Percentiles rank a stretch among this genome's conserved stretches.
Evolutionary conservation across 2,113 vertebrate species (phyloP).

Genomic region (Puntigrus tetrazona): DNA sequence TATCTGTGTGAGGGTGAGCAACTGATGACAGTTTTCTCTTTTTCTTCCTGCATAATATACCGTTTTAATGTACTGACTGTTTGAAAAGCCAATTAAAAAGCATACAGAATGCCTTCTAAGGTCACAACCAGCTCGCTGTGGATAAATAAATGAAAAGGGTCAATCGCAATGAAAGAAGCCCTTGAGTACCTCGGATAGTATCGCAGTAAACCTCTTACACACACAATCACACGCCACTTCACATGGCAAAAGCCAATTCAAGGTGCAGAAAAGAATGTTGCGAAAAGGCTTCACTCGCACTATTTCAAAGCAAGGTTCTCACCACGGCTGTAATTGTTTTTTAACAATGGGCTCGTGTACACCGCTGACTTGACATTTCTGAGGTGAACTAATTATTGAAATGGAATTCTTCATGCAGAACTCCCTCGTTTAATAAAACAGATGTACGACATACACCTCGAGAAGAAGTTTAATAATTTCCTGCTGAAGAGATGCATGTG

Average conservation of each 20-base stretch:
- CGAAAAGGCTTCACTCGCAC: slow-evolving; percentile 48
- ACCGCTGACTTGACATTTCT: slow-evolving; percentile 70
- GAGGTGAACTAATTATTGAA: slow-evolving; percentile 71
- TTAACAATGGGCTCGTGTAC: slow-evolving; percentile 67
- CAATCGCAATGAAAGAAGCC: slow-evolving; percentile 12
- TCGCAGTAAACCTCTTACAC: not conserved
- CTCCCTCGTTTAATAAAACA: slow-evolving; percentile 71
- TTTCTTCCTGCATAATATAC: not conserved
- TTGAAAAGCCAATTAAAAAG: not conserved
- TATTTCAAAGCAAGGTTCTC: slow-evolving; percentile 54
- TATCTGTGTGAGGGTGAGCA: not conserved
- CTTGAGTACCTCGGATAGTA: slow-evolving; percentile 5
- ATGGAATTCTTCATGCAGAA: slow-evolving; percentile 66
- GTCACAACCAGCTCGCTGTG: not conserved
- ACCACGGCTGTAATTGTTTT: slow-evolving; percentile 69
- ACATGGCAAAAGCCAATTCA: slow-evolving; percentile 37
- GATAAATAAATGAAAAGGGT: slow-evolving; percentile 25
- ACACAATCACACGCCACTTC: slow-evolving; percentile 19
- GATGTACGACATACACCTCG: slow-evolving; percentile 65
- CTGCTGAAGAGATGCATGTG: slow-evolving; percentile 45
- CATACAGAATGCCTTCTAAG: not conserved
- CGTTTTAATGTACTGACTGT: not conserved
- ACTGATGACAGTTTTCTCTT: not conserved
- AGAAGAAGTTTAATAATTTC: slow-evolving; percentile 63
- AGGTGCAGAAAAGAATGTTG: slow-evolving; percentile 50